Evolutionary conservation across 2,797 vertebrate genomes (phyloP), one percentile per base, ranked within the genome.

Genomic region (Delichon dasypus): DNA sequence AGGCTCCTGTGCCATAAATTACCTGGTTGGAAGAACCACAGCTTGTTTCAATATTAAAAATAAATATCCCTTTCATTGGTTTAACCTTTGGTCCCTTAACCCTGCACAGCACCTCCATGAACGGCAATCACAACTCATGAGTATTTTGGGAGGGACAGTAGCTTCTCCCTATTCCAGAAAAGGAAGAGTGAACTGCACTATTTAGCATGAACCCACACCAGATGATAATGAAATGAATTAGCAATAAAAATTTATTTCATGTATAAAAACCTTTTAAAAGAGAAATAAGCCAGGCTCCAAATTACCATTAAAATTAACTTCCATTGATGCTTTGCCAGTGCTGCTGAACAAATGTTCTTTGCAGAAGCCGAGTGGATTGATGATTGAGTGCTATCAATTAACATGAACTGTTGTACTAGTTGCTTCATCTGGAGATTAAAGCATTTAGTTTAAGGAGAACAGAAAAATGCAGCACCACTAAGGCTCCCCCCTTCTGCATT

Each of bases 341-440:
- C 72, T 91, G 91, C 85, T 89, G 90, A 96, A 94, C 87, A 95
- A 81, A 92, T 73, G 50, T 77, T 89, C 93, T 94, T 91, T 92
- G 73, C 72, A 70, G 68, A 95, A 95, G 45, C 68, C 0, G 0
- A 88, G 75, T 57, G 57, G 54, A 88, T 84, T 94, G 85, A 89
- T 61, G 71, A 95, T 40, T 45, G 83, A 94, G 82, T 48, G 72
- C 48, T 64, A 95, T 88, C 94, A 96, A 74, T 90, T 95, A 92
- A 90, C 88, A 58, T 15, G 2, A 96, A 89, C 76, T 85, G 44
- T 68, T 57, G 50, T 58, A 34, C 29, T 70, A 54, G 60, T 68
- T 89, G 57, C 73, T 96, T 96, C 87, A 62, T 81, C 73, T 95
- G 42, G 62, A 84, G 61, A 89, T 71, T 64, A 93, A 89, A 93